Evolutionary conservation across 2,888 invertebrate genomes (phyloP), one percentile per base, ranked within the genome.

Genomic region (Dynastes maya): DNA sequence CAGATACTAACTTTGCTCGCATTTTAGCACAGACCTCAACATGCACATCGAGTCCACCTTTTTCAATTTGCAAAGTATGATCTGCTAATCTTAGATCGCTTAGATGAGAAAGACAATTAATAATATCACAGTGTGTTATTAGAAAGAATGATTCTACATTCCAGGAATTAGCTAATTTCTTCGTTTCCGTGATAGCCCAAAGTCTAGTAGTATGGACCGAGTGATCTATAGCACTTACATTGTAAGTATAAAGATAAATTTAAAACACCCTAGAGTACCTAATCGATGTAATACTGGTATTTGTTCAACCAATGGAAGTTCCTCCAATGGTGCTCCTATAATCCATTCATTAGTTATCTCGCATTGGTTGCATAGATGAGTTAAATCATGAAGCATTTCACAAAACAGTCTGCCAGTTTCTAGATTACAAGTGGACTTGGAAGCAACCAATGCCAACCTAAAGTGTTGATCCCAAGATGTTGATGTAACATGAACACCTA

Each of bases 1-100:
- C 96, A 0, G 95, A 94, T 11, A 94, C 93, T 53, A 96, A 89
- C 87, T 96, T 96, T 67, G 94, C 94, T 83, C 95, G 91, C 93
- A 96, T 93, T 83, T 94, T 93, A 0, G 94, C 93, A 85, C 95
- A 95, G 0, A 96, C 95, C 85, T 94, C 92, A 83, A 95, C 95
- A 81, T 95, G 93, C 11, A 95, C 95, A 78, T 94, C 94, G 71
- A 93, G 86, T 16, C 85, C 85, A 4, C 87, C 87, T 72, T 88
- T 89, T 76, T 91, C 92, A 82, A 92, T 92, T 84, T 90, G 90
- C 29, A 85, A 82, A 0, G 90, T 90, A 81, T 94, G 93, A 85
- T 94, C 93, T 4, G 92, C 91, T 78, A 94, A 90, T 85, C 93
- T 87, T 81, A 92, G 86, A 77, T 90, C 89, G 45, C 89, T 88